Evolutionary conservation across 2,797 vertebrate species (phyloP), one percentile per base, ranked within the genome.

Genomic region (Bradypus variegatus): DNA sequence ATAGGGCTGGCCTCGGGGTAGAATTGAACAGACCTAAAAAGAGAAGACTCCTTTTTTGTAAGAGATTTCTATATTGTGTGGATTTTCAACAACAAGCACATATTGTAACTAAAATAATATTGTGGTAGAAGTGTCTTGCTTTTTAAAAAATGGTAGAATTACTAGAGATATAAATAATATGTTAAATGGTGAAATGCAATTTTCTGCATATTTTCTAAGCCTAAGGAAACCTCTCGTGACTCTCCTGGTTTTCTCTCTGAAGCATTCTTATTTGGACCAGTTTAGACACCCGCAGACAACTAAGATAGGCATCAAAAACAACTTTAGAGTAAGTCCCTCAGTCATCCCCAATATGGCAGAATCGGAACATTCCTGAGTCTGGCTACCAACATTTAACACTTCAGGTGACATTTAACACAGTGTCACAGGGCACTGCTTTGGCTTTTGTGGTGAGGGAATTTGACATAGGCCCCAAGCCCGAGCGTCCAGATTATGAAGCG

Each of bases 171-270:
- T 33, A 55, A 41, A 53, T 55, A 53, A 29, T 25, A 29, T 72
- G 70, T 85, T 41, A 89, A 72, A 23, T 72, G 55, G 16, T 31
- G 55, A 85, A 89, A 79, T 85, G 65, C n/a, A 89, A 31, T 55
- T 89, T 72, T 89, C 45, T 86, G 21, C 31, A 21, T 27, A 18
- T 78, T 78, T 53, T 72, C 64, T 69, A 85, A 64, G 18, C 75
- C 48, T 72, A 60, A 23, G 65, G 41, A 41, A 84, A 60, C 25
- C 50, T n/a, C 45, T 62, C 33, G 8, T 70, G 27, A 36, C 62
- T 62, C 14, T 50, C 21, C 45, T 53, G 2, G 10, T 25, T 60
- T 67, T 5, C 33, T 60, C 33, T 78, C 72, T 36, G 84, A 72
- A 79, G 15, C 18, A 31, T 48, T 73, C 33, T 38, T 29, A 3